Evolutionary conservation across 2,113 vertebrate species (phyloP), one percentile per base, ranked within the genome.

Genomic region (Aptenodytes patagonicus): DNA sequence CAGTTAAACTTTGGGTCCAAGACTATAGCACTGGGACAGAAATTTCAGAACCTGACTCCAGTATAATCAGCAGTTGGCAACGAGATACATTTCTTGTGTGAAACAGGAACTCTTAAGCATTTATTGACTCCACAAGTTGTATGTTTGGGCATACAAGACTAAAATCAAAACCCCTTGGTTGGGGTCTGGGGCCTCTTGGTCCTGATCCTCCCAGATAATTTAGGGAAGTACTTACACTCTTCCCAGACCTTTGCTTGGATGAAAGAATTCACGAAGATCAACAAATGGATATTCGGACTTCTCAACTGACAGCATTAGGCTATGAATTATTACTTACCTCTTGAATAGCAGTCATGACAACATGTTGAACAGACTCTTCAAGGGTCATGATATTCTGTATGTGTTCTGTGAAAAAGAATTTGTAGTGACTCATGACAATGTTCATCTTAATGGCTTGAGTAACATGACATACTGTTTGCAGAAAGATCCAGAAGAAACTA

Each of bases 271-370:
- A 42, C 18, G 28, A 44, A 83, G 11, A 34, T 52, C 28, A 57
- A 73, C 22, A 92, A 47, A 80, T 17, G 32, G 21, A 13, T 29
- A 34, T 51, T 38, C 5, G 5, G 55, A 60, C 11, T 83, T 64
- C 44, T 80, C 47, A 84, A 1, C 4, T 75, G 58, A 71, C 18
- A 81, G 57, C 60, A 68, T 17, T 51, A 82, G 44, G 47, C 44
- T 76, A 10, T 32, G 38, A 95, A 64, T 47, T 81, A 38, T 25
- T 78, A 80, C 96, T 98, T 85, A 99, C 99, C 99, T 99, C 99
- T 79, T 99, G 99, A 97, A 99, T 99, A 94, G 99, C 99, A 65
- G 99, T 99, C 99, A 99, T 99, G 70, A 99, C 99, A 93, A 99
- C 99, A 57, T 99, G 99, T 31, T 99, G 99, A 83, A 99, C 99